phyloP scores from a whole-genome alignment of 53 echinoderm and acorn worm genomes.

The Henricia sp. region DNA sequence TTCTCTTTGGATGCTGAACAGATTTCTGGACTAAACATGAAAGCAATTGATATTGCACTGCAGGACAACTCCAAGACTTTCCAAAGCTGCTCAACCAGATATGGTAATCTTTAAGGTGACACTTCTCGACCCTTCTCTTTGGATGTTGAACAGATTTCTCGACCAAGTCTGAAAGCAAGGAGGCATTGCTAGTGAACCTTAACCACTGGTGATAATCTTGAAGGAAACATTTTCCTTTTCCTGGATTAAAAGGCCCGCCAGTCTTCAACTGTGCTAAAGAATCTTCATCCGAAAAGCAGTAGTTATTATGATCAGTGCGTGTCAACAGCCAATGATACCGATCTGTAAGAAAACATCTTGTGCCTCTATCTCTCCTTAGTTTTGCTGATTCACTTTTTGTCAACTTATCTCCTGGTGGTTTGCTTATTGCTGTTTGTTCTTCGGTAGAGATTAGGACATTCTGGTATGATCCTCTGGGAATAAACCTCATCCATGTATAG shows the following conservation, averaged over 20 bases:
- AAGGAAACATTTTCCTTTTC: neutral
- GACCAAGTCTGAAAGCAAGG: too few species aligned
- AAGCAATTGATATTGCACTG: too few species aligned
- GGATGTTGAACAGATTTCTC: too few species aligned
- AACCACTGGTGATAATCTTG: neutral
- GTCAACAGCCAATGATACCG: neutral
- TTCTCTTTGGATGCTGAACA: too few species aligned
- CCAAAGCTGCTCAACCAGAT: neutral
- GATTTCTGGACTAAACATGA: too few species aligned
- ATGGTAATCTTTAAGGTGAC: constrained; percentile 16
- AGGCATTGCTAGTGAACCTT: neutral
- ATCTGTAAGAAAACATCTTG: neutral
- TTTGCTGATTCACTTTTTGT: neutral
- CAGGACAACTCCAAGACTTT: too few species aligned
- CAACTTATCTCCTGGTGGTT: neutral
- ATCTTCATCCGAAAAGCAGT: neutral
- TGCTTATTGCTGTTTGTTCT: neutral
- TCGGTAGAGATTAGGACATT: neutral
- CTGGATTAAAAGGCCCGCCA: neutral
- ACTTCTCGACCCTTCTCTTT: neutral
- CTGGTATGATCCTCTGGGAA: neutral
- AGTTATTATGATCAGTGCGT: neutral
- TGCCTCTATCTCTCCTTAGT: neutral
- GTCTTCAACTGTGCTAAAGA: neutral
- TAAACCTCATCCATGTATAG: constrained; percentile 22